Conservation (phyloP, 2,797 vertebrate species). For the Alexandromys oeconomus region DNA sequence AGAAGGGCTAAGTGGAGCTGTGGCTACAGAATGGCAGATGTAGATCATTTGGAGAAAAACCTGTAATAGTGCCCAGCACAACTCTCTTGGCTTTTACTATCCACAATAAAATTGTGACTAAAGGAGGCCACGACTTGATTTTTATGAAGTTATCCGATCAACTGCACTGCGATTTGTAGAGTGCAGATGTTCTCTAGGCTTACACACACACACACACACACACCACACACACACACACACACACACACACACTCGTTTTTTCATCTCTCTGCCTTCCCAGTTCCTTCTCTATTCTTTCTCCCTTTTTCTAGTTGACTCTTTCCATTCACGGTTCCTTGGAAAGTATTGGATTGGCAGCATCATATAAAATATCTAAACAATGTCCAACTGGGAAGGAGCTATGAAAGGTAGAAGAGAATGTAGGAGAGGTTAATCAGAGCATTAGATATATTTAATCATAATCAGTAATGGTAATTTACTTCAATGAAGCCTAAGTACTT, state of each 20-base stretch:
- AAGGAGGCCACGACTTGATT: constrained; percentile 58
- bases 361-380: constrained; percentile 61
- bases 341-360: constrained; percentile 13
- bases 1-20: constrained; percentile 57
- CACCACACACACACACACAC: not conserved
- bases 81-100: constrained; percentile 61
- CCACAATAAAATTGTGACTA: constrained; percentile 59
- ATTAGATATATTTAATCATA: constrained; percentile 64
- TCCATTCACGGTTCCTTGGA: constrained; percentile 30
- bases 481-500: constrained; percentile 64
- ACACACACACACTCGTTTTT: not conserved
- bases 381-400: constrained; percentile 52
- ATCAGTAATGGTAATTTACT: constrained; percentile 76
- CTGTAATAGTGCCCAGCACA: constrained; percentile 15
- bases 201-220: not conserved
- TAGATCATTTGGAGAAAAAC: constrained; percentile 54
- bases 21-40: constrained; percentile 46
- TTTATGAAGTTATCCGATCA: constrained; percentile 53
- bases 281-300: not conserved
- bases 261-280: not conserved
- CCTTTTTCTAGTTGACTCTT: constrained; percentile 29
- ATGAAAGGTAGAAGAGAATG: constrained; percentile 65
- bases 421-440: constrained; percentile 55
- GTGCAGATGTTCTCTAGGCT: not conserved
- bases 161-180: not conserved